A percentile compares a stretch with the other conserved stretches of the same genome.
Evolutionary conservation across 1,140 invertebrate genomes (phyloP).

Genomic region (Pseudomyrmex cubaensis): DNA sequence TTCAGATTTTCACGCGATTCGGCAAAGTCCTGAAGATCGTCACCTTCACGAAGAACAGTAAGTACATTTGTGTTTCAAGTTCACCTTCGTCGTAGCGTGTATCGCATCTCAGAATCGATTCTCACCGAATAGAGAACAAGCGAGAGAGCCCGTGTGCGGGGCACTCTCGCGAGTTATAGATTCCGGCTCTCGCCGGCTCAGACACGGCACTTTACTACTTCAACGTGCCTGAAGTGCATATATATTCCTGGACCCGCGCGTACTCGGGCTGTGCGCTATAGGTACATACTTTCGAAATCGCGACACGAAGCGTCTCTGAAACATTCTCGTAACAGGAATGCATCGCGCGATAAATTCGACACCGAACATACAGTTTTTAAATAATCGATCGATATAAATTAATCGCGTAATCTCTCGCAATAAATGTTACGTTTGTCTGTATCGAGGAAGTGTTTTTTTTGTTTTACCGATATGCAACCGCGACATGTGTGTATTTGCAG

Average conservation of each 20-base stretch:
- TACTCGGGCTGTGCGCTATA: constrained; percentile 47
- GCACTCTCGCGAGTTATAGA: constrained; percentile 50
- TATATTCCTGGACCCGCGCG: constrained; percentile 17
- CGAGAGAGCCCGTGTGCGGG: neutral
- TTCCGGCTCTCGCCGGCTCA: constrained; percentile 39
- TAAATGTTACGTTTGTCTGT: too few species aligned
- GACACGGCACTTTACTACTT: constrained; percentile 68
- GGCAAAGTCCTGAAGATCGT: constrained; percentile 99
- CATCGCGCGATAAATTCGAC: neutral
- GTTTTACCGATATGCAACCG: too few species aligned
- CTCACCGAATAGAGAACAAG: neutral
- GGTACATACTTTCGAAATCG: constrained; percentile 63
- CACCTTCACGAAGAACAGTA: constrained; percentile 99
- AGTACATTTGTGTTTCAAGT: constrained; percentile 85
- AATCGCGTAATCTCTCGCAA: too few species aligned
- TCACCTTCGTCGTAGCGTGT: neutral
- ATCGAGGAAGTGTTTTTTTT: too few species aligned
- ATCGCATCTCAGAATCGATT: constrained; percentile 3
- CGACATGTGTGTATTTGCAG: too few species aligned
- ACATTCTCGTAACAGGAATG: neutral
- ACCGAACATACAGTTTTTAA: too few species aligned
- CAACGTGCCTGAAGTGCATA: constrained; percentile 37
- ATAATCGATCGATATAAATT: too few species aligned
- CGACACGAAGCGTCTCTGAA: constrained; percentile 28
- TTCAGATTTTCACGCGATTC: constrained; percentile 98